Evolutionary conservation across 2,113 vertebrate species (phyloP).

Genomic region (Odobenus rosmarus): DNA sequence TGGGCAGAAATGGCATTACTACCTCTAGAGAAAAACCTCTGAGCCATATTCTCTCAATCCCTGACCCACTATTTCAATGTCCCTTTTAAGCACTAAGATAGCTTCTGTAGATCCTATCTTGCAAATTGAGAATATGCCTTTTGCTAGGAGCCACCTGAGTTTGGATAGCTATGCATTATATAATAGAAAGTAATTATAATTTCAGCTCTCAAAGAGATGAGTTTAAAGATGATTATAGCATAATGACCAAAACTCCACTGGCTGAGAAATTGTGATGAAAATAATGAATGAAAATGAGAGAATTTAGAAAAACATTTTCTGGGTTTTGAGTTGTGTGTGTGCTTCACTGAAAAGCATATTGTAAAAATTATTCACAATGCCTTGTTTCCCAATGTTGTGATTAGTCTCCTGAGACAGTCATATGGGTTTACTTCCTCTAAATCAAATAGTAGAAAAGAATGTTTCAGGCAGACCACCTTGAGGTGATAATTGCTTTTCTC

Average conservation of each 20-base stretch:
- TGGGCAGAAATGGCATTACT: background rate
- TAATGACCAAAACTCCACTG: background rate
- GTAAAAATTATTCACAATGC: background rate
- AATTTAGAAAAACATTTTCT: background rate
- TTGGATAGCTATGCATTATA: background rate
- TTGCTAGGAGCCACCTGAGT: background rate
- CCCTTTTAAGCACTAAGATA: background rate
- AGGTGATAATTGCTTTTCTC: conserved; percentile 67
- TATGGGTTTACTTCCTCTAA: conserved; percentile 48
- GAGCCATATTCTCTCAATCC: background rate
- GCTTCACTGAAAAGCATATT: background rate
- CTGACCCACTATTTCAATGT: background rate
- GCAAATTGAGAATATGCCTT: background rate
- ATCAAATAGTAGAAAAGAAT: conserved; percentile 31
- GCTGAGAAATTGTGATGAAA: background rate
- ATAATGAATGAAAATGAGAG: background rate
- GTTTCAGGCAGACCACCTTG: conserved; percentile 55
- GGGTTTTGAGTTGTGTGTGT: background rate
- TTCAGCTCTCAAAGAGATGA: background rate
- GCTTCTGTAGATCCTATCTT: background rate
- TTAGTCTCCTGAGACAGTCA: conserved; percentile 61
- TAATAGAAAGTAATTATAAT: background rate
- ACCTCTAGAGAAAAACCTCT: background rate
- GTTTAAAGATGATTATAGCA: background rate
- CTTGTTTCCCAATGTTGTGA: conserved; percentile 51